These are phyloP conservation scores for Petrocephalus microphthalmus DNA, from an alignment of 2,113 vertebrate species.

Conservation along the genomic window DNA sequence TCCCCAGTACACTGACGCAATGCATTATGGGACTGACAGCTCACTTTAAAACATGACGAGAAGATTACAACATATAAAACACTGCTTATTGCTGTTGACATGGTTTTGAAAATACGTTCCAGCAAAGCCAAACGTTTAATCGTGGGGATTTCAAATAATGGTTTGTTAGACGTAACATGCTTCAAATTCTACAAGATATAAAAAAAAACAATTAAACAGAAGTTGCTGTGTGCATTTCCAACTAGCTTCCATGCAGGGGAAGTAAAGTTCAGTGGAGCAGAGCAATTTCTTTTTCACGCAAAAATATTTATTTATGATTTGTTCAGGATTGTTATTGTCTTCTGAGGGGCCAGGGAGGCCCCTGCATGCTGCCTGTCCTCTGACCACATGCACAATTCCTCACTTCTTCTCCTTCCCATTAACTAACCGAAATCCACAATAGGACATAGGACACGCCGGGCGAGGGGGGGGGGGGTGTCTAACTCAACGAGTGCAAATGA, in stretches of 20 bases:
- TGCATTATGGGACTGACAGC: background rate
- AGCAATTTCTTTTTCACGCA: background rate
- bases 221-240: background rate
- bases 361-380: background rate
- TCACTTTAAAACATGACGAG: background rate
- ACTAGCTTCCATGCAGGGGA: background rate
- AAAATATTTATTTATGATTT: background rate
- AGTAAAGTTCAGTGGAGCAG: background rate
- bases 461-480: background rate
- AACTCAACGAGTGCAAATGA: background rate
- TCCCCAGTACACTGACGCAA: background rate
- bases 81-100: background rate
- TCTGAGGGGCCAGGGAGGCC: background rate
- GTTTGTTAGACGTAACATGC: background rate
- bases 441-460: background rate
- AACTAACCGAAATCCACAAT: background rate
- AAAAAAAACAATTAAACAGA: background rate
- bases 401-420: background rate
- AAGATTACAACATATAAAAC: background rate
- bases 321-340: background rate
- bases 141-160: background rate
- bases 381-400: background rate
- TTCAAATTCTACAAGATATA: background rate
- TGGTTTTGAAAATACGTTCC: background rate
- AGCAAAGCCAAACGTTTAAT: background rate